These are phyloP conservation scores for Bombus huntii DNA, from an alignment of 1,140 invertebrate genomes.

Conservation along the genomic window DNA sequence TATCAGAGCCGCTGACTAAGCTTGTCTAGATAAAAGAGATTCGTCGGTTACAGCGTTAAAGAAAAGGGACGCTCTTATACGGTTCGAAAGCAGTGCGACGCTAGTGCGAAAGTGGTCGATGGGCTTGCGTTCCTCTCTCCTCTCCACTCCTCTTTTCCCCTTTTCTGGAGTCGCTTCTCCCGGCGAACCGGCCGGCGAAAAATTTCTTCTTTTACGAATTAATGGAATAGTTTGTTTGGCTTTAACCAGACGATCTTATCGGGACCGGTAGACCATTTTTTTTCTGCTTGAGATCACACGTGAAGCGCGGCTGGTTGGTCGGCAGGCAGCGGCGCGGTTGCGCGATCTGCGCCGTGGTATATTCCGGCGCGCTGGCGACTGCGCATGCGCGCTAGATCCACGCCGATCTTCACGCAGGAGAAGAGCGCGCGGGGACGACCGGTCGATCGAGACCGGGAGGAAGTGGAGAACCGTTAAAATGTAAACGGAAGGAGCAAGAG, in stretches of 20 bases:
- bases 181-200: conserved; percentile 51
- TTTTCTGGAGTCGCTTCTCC: not conserved
- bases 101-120: conserved; percentile 41
- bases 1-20: conserved; percentile 59
- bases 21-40: conserved; percentile 51
- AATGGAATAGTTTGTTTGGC: conserved; percentile 71
- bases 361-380: not conserved
- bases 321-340: conserved; percentile 25
- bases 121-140: conserved; percentile 16
- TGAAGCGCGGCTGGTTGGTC: conserved; percentile 53
- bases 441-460: conserved; percentile 67
- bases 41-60: not conserved
- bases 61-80: not conserved
- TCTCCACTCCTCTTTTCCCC: not conserved
- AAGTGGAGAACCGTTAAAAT: conserved; percentile 70
- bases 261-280: conserved; percentile 66
- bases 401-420: conserved; percentile 48
- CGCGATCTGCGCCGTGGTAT: conserved; percentile 21
- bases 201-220: conserved; percentile 70
- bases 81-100: not conserved
- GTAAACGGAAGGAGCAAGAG: conserved; percentile 61
- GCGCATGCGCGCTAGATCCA: conserved; percentile 45
- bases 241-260: conserved; percentile 69
- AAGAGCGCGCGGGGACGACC: conserved; percentile 50
- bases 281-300: conserved; percentile 69